Evolutionary conservation across 1,140 invertebrate genomes (phyloP), one percentile per base, ranked within the genome.

Genomic region (Heliconius melpomene): DNA sequence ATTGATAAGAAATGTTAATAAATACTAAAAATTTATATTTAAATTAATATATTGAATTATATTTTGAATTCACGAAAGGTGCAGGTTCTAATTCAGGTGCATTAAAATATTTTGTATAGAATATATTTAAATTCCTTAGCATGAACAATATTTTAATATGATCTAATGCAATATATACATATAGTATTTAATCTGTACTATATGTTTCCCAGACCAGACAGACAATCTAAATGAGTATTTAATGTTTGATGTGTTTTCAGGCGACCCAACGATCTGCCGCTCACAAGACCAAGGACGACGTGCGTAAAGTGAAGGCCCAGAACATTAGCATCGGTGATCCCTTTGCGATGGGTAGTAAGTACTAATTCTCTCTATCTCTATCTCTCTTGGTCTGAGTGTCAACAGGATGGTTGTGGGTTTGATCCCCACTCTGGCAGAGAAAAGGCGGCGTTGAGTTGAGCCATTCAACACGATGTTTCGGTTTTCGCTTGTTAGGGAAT

Each of bases 231-330:
- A 36, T 46, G 40, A 3, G 18, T 52, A 52, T 18, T 52, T 20
- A 20, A 52, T 52, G 18, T 52, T 20, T 20, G 5, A 20, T 20
- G 18, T 52, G 23, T 66, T 76, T 71, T 70, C 87, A 96, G 95
- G 94, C 95, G 16, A 96, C 96, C 20, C 98, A 98, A 94, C 95
- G 97, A 88, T 95, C 95, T 79, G 97, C 98, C 71, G 98, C 97
- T 6, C 95, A 97, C 73, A 98, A 98, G 89, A 98, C 98, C 85
- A 97, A 97, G 84, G 98, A 98, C 84, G 96, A 98, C 88, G 95
- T 97, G 57, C 96, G 95, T 77, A 96, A 96, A 90, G 95, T 95
- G n/a, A 96, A 96, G 86, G 95, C 95, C 3, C 92, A 95, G 82
- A 95, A 86, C 72, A 92, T 95, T 72, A 95, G 94, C 70, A 89